These are phyloP conservation scores for Sinocyclocheilus anophthalmus DNA, from an alignment of 2,113 vertebrate species.

Conservation along the genomic window DNA sequence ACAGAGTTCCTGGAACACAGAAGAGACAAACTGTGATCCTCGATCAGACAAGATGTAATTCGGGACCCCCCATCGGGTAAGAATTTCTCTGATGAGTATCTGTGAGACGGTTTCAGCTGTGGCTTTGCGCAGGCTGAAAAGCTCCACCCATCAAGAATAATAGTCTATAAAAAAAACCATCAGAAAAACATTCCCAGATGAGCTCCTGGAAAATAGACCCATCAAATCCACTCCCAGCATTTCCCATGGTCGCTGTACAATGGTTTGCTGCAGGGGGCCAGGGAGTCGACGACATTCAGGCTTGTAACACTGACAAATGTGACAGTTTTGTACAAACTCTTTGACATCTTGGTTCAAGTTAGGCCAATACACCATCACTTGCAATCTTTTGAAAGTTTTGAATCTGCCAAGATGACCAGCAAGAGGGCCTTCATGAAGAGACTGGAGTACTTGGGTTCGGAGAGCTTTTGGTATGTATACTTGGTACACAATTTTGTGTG, in stretches of 20 bases:
- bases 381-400: neutral
- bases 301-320: neutral
- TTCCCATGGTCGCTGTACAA: neutral
- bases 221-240: too few species aligned
- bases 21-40: neutral
- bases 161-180: too few species aligned
- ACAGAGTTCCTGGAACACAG: neutral
- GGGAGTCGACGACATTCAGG: neutral
- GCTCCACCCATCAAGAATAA: too few species aligned
- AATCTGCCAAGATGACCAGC: conserved; percentile 2
- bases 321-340: neutral
- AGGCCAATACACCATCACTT: neutral
- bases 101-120: too few species aligned
- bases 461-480: neutral
- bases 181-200: too few species aligned
- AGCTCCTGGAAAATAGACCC: too few species aligned
- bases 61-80: neutral
- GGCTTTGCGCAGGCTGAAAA: too few species aligned
- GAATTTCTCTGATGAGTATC: too few species aligned
- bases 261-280: neutral
- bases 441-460: neutral
- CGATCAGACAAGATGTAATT: conserved; percentile 1
- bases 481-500: neutral
- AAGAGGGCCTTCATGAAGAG: neutral
- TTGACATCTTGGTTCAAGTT: neutral